phyloP scores from a whole-genome alignment of 2,797 vertebrate species.

The Vespertilio murinus region DNA sequence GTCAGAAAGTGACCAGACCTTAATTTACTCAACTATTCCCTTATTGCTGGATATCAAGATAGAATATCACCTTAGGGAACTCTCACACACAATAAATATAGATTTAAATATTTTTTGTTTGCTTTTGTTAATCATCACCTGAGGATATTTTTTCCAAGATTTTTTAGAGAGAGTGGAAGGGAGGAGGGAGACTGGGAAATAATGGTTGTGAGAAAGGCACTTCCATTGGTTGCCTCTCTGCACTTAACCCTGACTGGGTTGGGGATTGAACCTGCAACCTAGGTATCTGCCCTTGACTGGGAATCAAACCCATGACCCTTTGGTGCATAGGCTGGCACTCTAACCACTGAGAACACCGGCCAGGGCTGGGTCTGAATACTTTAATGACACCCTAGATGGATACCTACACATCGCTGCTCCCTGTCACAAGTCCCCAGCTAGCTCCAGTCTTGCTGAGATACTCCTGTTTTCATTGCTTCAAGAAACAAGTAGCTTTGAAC shows the following conservation, averaged over 20 bases:
- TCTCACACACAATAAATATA: background rate
- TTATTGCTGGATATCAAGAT: too few species aligned
- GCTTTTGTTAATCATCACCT: too few species aligned
- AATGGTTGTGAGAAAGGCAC: too few species aligned
- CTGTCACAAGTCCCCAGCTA: rapidly evolving
- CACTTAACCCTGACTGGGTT: too few species aligned
- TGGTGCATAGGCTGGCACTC: background rate
- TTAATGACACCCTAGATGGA: background rate
- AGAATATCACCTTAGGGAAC: background rate
- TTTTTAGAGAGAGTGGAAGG: background rate
- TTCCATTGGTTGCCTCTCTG: too few species aligned
- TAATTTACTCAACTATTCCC: rapidly evolving
- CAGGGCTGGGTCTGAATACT: background rate
- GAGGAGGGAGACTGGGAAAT: too few species aligned
- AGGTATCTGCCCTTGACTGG: background rate
- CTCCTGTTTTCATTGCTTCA: background rate
- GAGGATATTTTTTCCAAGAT: background rate
- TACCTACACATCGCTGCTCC: background rate
- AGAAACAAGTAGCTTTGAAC: background rate
- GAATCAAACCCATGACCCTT: background rate
- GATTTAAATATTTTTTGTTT: background rate
- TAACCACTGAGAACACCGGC: background rate
- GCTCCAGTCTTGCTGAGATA: background rate
- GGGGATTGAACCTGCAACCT: background rate
- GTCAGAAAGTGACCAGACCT: background rate